Evolutionary conservation across 92 coral and sea anemone genomes (phyloP).

Genomic region (Isaurus tuberculatus): DNA sequence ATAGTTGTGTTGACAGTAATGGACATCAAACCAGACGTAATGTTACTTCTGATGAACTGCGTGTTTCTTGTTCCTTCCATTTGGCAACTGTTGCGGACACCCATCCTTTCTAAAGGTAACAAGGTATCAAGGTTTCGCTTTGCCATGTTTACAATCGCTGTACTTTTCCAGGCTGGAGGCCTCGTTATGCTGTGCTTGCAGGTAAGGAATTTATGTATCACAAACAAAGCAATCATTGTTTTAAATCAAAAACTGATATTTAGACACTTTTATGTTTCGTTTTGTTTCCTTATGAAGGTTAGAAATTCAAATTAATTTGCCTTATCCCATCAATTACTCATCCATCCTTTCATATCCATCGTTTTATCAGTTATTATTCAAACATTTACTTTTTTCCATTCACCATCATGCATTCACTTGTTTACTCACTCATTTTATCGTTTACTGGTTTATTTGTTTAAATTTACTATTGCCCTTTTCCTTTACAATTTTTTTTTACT

Average conservation of each 20-base stretch:
- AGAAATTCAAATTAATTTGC: no score
- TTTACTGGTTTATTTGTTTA: background rate
- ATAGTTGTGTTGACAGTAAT: slow-evolving; percentile 61
- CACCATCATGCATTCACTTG: no score
- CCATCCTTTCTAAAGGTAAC: background rate
- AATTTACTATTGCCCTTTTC: background rate
- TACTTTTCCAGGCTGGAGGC: slow-evolving; percentile 70
- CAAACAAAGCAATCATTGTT: background rate
- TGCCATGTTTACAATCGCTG: slow-evolving; percentile 47
- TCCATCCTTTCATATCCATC: no score
- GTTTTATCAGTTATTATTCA: no score
- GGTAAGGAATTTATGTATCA: slow-evolving; percentile 22
- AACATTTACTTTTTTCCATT: no score
- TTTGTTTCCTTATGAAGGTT: no score
- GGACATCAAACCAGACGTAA: slow-evolving; percentile 55
- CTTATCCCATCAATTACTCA: no score
- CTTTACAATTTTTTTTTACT: background rate
- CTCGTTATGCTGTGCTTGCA: slow-evolving; percentile 53
- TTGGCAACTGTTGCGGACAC: slow-evolving; percentile 68
- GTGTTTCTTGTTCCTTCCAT: slow-evolving; percentile 75
- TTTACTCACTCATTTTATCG: no score
- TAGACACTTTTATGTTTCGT: no score
- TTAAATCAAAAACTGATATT: no score
- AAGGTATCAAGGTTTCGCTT: slow-evolving; percentile 10
- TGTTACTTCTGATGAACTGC: slow-evolving; percentile 81